Evolutionary conservation across 2,797 vertebrate species (phyloP), one percentile per base, ranked within the genome.

Genomic region (Sus cebifrons): DNA sequence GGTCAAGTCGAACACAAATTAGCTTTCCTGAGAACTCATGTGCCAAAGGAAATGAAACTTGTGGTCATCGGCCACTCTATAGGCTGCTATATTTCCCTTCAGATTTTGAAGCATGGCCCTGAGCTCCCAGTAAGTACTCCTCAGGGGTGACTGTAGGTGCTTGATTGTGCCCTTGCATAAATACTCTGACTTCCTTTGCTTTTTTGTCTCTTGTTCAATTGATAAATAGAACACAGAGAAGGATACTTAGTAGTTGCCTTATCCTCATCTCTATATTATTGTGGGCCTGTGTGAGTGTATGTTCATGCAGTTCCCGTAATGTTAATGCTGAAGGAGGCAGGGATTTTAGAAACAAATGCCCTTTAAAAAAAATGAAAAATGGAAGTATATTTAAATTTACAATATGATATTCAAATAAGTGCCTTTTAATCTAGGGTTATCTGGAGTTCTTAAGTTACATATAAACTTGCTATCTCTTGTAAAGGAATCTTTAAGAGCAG

Each of bases 1-100:
- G 99, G 99, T 81, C 99, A 99, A 99, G 98, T 99, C 73, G 99
- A 99, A 93, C 99, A 99, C 98, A 99, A 99, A 95, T 95, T 99
- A 97, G 98, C 98, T 89, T 99, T 99, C 97, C 98, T 99, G 83
- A 99, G 97, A 97, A 98, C 98, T 94, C 98, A 99, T 0, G 99
- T 99, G n/a, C 99, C 99, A 21, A 98, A 98, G 91, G 99, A 99
- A 67, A 99, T 98, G 94, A 99, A 98, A 58, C 98, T 99, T 93
- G 98, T 99, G 44, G 97, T 99, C 94, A 98, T 99, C 82, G 99
- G 99, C 92, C 99, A 99, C 98, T 99, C 99, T 27, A 99, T 99
- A 36, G 99, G 99, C 88, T 99, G 99, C 98, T 99, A 99, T 97
- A 98, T 99, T 79, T 98, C 99, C 85, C 98, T 99, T 97, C 99